A percentile compares a stretch with the other conserved stretches of the same genome.
phyloP scores from a whole-genome alignment of 2,113 vertebrate species.

The Phaetusa simplex region DNA sequence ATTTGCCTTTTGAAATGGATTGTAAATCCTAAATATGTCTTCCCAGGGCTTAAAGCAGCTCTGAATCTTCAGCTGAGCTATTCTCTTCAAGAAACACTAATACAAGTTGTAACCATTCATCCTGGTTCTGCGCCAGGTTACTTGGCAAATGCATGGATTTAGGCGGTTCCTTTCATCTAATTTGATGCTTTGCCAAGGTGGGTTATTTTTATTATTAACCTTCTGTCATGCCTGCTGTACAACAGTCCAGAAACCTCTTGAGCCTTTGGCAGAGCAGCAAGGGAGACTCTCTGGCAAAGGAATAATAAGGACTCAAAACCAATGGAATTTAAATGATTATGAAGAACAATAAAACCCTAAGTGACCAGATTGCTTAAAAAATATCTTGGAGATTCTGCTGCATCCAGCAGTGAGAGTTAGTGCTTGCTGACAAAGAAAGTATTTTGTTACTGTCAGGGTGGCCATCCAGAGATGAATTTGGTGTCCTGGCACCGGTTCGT shows the following conservation, averaged over 20 bases:
- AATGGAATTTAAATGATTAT: neutral
- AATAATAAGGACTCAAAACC: conserved; percentile 14
- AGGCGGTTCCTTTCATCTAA: conserved; percentile 21
- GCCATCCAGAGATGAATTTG: neutral
- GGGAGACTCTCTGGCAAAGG: conserved; percentile 12
- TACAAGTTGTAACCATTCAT: neutral
- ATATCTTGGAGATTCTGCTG: neutral
- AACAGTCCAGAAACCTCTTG: conserved; percentile 38
- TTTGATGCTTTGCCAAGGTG: conserved; percentile 18
- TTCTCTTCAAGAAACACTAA: conserved; percentile 17
- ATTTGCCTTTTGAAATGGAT: neutral
- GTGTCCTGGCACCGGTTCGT: neutral
- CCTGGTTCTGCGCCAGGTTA: neutral
- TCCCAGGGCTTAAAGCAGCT: neutral
- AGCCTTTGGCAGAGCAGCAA: conserved; percentile 41
- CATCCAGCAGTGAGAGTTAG: neutral
- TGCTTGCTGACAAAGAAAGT: neutral
- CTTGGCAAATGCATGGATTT: conserved; percentile 4
- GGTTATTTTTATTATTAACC: conserved; percentile 58
- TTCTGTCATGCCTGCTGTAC: conserved; percentile 37
- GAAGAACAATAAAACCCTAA: neutral
- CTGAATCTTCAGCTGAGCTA: neutral
- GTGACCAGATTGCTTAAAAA: neutral
- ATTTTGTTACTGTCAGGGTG: neutral
- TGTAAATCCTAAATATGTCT: neutral